Evolutionary conservation across 2,888 invertebrate species (phyloP).

Genomic region (Microctonus aethiopoides): DNA sequence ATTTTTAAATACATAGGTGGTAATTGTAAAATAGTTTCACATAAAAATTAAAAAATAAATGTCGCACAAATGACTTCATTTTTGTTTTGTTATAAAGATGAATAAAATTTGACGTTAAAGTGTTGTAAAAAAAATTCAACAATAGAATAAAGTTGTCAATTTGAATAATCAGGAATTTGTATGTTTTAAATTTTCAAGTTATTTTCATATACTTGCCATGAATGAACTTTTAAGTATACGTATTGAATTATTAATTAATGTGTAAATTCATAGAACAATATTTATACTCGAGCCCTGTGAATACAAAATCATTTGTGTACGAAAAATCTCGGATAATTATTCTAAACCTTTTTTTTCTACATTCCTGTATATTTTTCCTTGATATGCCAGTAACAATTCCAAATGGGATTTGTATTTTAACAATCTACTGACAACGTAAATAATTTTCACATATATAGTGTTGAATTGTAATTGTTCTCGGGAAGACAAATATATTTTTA

Average conservation of each 20-base stretch:
- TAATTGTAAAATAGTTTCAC: background rate
- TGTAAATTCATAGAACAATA: constrained; percentile 22
- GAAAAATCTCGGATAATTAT: background rate
- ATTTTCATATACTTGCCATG: background rate
- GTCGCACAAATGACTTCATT: background rate
- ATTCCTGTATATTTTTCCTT: too few species aligned
- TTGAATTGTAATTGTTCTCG: too few species aligned
- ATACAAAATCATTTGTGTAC: constrained; percentile 24
- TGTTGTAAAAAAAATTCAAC: constrained; percentile 43
- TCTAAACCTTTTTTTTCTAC: background rate
- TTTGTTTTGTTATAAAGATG: background rate
- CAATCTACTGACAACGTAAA: too few species aligned
- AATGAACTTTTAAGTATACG: background rate
- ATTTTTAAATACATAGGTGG: background rate
- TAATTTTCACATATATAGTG: too few species aligned
- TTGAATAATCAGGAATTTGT: constrained; percentile 45
- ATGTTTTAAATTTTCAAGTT: constrained; percentile 6
- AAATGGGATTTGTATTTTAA: too few species aligned
- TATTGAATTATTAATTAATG: background rate
- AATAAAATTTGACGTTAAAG: constrained; percentile 39
- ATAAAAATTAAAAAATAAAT: constrained; percentile 1
- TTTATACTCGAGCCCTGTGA: constrained; percentile 26
- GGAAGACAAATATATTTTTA: too few species aligned
- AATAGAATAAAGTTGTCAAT: constrained; percentile 53
- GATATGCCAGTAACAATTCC: too few species aligned